Evolutionary conservation across 2,888 invertebrate species (phyloP), one percentile per base, ranked within the genome.

Genomic region (Disparrhopalites patrizii): DNA sequence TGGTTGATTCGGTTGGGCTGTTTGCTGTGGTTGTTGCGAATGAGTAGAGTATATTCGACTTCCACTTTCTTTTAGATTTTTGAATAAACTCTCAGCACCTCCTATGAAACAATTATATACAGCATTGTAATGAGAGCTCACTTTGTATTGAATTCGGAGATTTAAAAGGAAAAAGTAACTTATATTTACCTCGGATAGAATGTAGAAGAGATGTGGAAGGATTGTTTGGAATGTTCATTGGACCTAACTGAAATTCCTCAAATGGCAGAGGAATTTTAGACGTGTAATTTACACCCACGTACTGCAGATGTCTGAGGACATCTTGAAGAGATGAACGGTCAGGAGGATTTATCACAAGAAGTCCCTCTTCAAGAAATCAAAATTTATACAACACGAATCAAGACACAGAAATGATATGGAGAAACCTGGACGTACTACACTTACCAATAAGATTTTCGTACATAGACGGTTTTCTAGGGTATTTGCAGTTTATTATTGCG

Each of bases 401-500:
- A n/a, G n/a, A n/a, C n/a, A n/a, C n/a, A n/a, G n/a, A n/a, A n/a
- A n/a, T n/a, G n/a, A n/a, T n/a, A n/a, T n/a, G n/a, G n/a, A n/a
- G n/a, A n/a, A n/a, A n/a, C n/a, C n/a, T n/a, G n/a, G n/a, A 54
- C 5, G 13, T 7, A 47, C 50, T 50, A n/a, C 5, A 55, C 70
- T 38, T 38, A 62, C 62, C 62, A 38, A 64, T 57, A 30, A 64
- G 43, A 18, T 64, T 47, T 36, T 43, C 28, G 36, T 50, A 64
- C 10, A 31, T 50, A n/a, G 64, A 64, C n/a, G 57, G 43, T 50
- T 50, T 56, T 18, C 56, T 56, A 23, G 86, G 86, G 80, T 91
- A 99, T 79, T 98, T 98, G 72, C 91, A 97, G 82, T 99, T 99
- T 65, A 98, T 84, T 75, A 99, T 98, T 54, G 96, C 87, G 75